Conservation (phyloP, 1,140 invertebrate genomes). For the Monochamus saltuarius region DNA sequence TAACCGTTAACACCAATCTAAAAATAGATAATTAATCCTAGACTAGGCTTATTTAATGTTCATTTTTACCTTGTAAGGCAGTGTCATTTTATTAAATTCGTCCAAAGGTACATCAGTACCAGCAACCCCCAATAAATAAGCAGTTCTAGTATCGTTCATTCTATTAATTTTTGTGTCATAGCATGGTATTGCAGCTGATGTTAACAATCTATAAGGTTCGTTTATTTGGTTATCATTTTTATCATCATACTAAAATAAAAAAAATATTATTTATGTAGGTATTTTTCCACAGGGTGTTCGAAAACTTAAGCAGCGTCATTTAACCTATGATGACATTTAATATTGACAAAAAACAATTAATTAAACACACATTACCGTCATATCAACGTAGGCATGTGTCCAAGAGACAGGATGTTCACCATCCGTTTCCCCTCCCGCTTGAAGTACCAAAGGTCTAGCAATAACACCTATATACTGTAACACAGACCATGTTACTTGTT, state of each 20-base stretch:
- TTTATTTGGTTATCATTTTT: constrained; percentile 52
- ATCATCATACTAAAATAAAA: constrained; percentile 45
- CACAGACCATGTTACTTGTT: constrained; percentile 92
- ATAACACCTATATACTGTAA: constrained; percentile 90
- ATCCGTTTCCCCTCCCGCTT: constrained; percentile 55
- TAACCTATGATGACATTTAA: too few relatives aligned
- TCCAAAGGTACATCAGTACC: constrained; percentile 92
- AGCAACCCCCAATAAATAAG: constrained; percentile 84
- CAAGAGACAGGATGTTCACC: constrained; percentile 77
- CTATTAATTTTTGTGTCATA: constrained; percentile 70
- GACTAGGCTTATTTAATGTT: constrained; percentile 14
- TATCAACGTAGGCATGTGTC: constrained; percentile 86
- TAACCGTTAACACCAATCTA: constrained; percentile 94
- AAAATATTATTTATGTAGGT: background rate
- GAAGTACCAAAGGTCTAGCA: constrained; percentile 81
- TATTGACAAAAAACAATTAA: too few relatives aligned
- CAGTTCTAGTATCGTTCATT: constrained; percentile 61
- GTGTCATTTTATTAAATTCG: constrained; percentile 82
- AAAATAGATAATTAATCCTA: constrained; percentile 40
- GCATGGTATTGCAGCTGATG: constrained; percentile 82
- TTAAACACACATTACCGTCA: constrained; percentile 68
- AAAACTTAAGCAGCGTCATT: too few relatives aligned
- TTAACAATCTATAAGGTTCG: constrained; percentile 65
- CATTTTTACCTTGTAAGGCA: constrained; percentile 69
- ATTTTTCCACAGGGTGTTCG: too few relatives aligned